Conservation (phyloP, 2,888 invertebrate species). For the Lagria hirta region DNA sequence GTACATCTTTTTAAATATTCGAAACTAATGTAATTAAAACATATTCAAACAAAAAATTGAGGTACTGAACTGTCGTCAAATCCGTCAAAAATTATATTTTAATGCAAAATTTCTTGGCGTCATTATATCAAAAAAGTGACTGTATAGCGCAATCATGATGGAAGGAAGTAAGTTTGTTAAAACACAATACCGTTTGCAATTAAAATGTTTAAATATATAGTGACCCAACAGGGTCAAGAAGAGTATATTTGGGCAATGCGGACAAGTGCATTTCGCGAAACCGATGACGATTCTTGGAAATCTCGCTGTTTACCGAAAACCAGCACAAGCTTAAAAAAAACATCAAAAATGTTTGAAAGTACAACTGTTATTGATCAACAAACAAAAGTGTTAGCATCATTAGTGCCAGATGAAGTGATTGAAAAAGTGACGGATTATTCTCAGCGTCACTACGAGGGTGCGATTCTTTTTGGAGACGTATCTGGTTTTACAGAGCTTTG, state of each 20-base stretch:
- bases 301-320: not conserved
- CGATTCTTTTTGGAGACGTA: slow-evolving; percentile 64
- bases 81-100: too few relatives aligned
- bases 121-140: too few relatives aligned
- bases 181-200: not conserved
- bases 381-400: slow-evolving; percentile 61
- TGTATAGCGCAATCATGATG: too few relatives aligned
- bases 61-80: too few relatives aligned
- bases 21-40: too few relatives aligned
- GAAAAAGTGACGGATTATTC: slow-evolving; percentile 59
- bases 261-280: slow-evolving; percentile 10
- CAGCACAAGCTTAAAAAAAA: not conserved
- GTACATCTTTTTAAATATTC: too few relatives aligned
- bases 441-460: slow-evolving; percentile 59
- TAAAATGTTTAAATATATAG: slow-evolving; percentile 1
- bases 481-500: slow-evolving; percentile 67
- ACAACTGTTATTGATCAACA: slow-evolving; percentile 4
- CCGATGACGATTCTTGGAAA: slow-evolving; percentile 13
- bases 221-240: slow-evolving; percentile 18
- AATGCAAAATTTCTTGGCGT: too few relatives aligned
- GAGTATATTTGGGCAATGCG: slow-evolving; percentile 24
- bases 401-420: slow-evolving; percentile 68
- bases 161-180: slow-evolving; percentile 13
- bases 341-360: too few relatives aligned
- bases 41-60: too few relatives aligned